Conservation (phyloP, 2,797 vertebrate genomes). For the Sciurus carolinensis region DNA sequence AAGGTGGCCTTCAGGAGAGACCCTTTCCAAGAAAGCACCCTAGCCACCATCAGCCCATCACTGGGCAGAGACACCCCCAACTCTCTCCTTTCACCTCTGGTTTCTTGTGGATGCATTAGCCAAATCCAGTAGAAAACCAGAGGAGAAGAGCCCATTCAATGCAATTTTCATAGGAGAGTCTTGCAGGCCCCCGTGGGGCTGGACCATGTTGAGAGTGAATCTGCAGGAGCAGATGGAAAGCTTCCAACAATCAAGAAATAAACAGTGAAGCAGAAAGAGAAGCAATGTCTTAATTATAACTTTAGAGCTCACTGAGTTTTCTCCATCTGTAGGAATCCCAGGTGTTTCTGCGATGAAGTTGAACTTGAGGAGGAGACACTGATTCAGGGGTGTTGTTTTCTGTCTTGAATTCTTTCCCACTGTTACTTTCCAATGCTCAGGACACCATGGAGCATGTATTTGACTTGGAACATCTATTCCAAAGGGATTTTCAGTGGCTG, state of each 20-base stretch:
- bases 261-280: background rate
- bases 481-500: background rate
- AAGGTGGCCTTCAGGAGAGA: too few relatives aligned
- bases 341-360: background rate
- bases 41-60: background rate
- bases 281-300: background rate
- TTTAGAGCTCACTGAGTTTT: background rate
- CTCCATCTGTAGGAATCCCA: background rate
- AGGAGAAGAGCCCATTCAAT: background rate
- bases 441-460: background rate
- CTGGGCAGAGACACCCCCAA: background rate
- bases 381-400: background rate
- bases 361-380: background rate
- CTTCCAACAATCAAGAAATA: background rate
- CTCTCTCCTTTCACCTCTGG: background rate
- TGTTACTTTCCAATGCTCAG: constrained; percentile 2
- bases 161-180: too few relatives aligned
- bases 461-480: background rate
- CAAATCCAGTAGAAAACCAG: background rate
- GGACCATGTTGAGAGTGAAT: background rate
- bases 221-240: background rate
- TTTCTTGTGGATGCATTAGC: background rate
- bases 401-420: background rate
- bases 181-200: background rate
- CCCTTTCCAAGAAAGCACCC: background rate